Evolutionary conservation across 1,140 invertebrate genomes (phyloP), one percentile per base, ranked within the genome.

Genomic region (Acromyrmex echinatior): DNA sequence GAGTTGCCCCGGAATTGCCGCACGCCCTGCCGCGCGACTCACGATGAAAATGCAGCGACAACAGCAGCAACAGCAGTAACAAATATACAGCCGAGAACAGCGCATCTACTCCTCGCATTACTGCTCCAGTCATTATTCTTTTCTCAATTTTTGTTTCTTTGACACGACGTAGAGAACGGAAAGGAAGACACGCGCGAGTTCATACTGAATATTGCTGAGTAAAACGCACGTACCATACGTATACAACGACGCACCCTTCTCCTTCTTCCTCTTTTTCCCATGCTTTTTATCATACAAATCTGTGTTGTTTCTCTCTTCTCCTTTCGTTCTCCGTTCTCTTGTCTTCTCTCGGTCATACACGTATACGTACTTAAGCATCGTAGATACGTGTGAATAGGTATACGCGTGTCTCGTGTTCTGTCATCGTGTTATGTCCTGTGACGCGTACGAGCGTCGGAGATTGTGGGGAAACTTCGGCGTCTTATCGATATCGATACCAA

Each of bases 1-100:
- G 93, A 92, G 92, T 91, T 91, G 91, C 92, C 92, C 91, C 89
- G 90, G 91, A 92, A 93, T 90, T 93, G 93, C 93, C 92, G 93
- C 92, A 93, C 94, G 90, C 89, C 91, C 92, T 92, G 91, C 93
- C 92, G 91, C 90, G 91, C 88, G 92, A 70, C 66, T 88, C 88
- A 90, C 87, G 86, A 85, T 89, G 90, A 88, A 91, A 21, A n/a
- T n/a, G 56, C n/a, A 90, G 45, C 66, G 90, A 62, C 63, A 62
- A 71, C 66, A 91, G 53, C 63, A 62, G 28, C 81, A 86, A 49
- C 84, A 81, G 49, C 49, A 49, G 49, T 14, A 49, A 49, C 49
- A 51, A 51, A 58, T 53, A 90, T 28, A 53, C 80, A 88, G 84
- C 78, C 90, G 87, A 92, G 65, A 71, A 62, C 51, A 60, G 58